Conservation (phyloP, 23 tunicate genomes). For the Ciona savignyi region DNA sequence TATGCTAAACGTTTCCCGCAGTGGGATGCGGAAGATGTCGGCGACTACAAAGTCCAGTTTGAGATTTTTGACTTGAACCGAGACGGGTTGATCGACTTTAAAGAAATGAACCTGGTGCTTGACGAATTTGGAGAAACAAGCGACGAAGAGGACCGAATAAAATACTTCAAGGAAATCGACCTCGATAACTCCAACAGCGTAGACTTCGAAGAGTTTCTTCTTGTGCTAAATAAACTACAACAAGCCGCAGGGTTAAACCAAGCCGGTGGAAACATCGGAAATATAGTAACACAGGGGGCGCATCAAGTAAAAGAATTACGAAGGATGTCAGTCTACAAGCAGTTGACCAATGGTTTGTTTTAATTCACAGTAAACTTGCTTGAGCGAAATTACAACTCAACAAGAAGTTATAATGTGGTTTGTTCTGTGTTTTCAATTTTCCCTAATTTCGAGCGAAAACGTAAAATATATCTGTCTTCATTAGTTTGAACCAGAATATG, state of each 20-base stretch:
- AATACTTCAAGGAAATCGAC: conserved; percentile 60
- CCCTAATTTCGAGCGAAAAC: too few species aligned
- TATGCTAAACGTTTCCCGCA: conserved; percentile 73
- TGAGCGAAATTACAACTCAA: too few species aligned
- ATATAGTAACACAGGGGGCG: conserved; percentile 57
- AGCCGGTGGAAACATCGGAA: conserved; percentile 37
- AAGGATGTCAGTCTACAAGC: conserved; percentile 69
- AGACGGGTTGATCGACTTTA: conserved; percentile 84
- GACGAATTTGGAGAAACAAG: conserved; percentile 81
- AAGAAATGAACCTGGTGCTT: conserved; percentile 63
- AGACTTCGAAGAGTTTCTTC: conserved; percentile 85
- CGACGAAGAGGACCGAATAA: conserved; percentile 41
- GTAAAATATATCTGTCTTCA: too few species aligned
- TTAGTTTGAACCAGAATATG: too few species aligned
- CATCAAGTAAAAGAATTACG: conserved; percentile 63
- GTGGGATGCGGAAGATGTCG: conserved; percentile 66
- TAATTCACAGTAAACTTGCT: too few species aligned
- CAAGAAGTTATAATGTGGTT: too few species aligned
- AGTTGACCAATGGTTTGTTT: conserved; percentile 69
- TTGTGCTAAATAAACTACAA: conserved; percentile 37
- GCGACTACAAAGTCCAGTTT: conserved; percentile 72
- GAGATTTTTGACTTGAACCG: conserved; percentile 74
- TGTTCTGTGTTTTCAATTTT: too few species aligned
- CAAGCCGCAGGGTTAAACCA: conserved; percentile 9
- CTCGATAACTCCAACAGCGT: conserved; percentile 42